Percentiles rank a stretch among this genome's conserved stretches.
Evolutionary conservation across 2,797 vertebrate species (phyloP).

Genomic region (Hozukius guyotensis): DNA sequence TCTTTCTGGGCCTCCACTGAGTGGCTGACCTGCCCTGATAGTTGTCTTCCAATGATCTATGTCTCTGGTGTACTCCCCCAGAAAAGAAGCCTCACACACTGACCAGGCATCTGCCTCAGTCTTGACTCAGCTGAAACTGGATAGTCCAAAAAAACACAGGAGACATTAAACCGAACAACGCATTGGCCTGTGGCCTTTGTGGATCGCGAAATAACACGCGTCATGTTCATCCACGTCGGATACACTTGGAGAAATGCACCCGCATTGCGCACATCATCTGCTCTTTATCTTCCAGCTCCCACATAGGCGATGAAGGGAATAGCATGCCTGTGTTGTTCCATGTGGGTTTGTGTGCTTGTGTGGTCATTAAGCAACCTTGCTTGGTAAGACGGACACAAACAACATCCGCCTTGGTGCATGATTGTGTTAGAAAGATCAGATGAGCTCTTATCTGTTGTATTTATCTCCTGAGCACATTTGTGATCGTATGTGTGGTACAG

Average conservation of each 20-base stretch:
- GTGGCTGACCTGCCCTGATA: slow-evolving; percentile 39
- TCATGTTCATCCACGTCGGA: slow-evolving; percentile 12
- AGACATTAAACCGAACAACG: slow-evolving; percentile 27
- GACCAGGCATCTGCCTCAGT: slow-evolving; percentile 23
- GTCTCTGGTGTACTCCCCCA: slow-evolving; percentile 47
- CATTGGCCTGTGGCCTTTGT: slow-evolving; percentile 12
- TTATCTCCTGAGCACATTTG: slow-evolving; percentile 6
- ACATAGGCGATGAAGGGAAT: slow-evolving; percentile 68
- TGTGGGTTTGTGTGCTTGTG: slow-evolving; percentile 18
- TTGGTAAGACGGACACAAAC: slow-evolving; percentile 6
- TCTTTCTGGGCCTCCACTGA: slow-evolving; percentile 27
- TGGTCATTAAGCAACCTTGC: slow-evolving; percentile 14
- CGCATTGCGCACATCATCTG: slow-evolving; percentile 33
- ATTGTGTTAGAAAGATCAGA: neutral
- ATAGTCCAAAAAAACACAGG: slow-evolving; percentile 1
- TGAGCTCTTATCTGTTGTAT: neutral
- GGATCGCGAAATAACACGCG: slow-evolving; percentile 14
- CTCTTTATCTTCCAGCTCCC: slow-evolving; percentile 58
- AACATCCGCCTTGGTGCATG: neutral
- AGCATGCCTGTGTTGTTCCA: slow-evolving; percentile 41
- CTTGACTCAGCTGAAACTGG: slow-evolving; percentile 56
- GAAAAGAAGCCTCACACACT: slow-evolving; percentile 38
- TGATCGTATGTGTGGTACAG: neutral
- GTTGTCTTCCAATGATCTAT: slow-evolving; percentile 55
- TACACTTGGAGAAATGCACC: slow-evolving; percentile 24